Evolutionary conservation across 2,113 vertebrate species (phyloP), one percentile per base, ranked within the genome.

Genomic region (Syngnathus typhle): DNA sequence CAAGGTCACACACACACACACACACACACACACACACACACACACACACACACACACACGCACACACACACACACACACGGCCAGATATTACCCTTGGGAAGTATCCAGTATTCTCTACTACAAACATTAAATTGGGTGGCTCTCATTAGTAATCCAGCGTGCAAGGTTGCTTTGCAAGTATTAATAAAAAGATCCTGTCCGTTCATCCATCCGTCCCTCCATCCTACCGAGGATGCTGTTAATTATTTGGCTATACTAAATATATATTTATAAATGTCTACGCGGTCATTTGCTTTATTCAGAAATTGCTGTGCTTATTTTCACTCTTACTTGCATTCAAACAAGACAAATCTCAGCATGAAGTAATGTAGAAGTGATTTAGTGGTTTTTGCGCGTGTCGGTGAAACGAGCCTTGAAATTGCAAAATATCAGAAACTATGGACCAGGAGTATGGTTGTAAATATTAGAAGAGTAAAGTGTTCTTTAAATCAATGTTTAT

Each of bases 341-440:
- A 76, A 70, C 70, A 68, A 21, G 63, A 67, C 72, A 60, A 76
- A 63, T 73, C 79, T 75, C 81, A 78, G 65, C 76, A 73, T 75
- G 87, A 83, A 86, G 83, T 87, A 87, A 84, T 85, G 83, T 80
- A 82, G 77, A 81, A 83, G 71, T 87, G 82, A 89, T 84, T 77
- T 87, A 89, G 87, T 88, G 77, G 82, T 85, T 84, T 85, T 81
- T 77, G 68, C 76, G 82, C 81, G 78, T 75, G 73, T 71, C 65
- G 72, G 65, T 79, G 87, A 91, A 91, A 92, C 85, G 87, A 90
- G 85, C 85, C 89, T 90, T 92, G 90, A 91, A 92, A 92, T 91
- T 90, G 81, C 85, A 71, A 88, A 88, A 85, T 81, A 80, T 83
- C 68, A 62, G 77, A 85, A 89, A 85, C 82, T 86, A 87, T 80